phyloP scores from a whole-genome alignment of 2,113 vertebrate species.

The Uria aalge region DNA sequence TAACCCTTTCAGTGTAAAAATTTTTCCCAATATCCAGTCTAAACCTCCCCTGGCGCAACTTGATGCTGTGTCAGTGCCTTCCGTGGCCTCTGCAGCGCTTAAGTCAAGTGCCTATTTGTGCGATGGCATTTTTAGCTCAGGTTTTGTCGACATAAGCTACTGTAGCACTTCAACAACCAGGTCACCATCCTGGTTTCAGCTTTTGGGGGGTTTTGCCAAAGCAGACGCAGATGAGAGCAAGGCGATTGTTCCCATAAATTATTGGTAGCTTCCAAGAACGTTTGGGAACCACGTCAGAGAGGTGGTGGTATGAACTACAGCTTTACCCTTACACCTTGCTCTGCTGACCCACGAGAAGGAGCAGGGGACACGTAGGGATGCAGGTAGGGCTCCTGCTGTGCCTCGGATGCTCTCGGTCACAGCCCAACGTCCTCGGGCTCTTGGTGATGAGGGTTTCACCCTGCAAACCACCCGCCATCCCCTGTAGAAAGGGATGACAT shows the following conservation, averaged over 20 bases:
- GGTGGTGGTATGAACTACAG: neutral
- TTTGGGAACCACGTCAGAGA: neutral
- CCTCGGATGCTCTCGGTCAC: rapidly evolving
- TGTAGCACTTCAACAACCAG: neutral
- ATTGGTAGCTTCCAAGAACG: neutral
- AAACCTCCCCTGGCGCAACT: too few species aligned
- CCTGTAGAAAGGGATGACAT: neutral
- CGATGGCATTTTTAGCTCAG: neutral
- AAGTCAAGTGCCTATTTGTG: neutral
- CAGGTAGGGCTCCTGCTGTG: neutral
- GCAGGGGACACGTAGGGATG: neutral
- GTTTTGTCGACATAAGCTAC: neutral
- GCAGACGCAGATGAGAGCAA: neutral
- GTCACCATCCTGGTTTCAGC: neutral
- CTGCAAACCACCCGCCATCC: neutral
- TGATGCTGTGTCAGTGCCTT: neutral
- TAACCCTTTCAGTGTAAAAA: too few species aligned
- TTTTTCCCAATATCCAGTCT: too few species aligned
- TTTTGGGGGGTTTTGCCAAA: neutral
- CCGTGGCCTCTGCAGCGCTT: neutral
- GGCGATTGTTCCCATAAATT: neutral
- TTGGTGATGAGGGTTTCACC: neutral
- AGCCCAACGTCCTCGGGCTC: neutral
- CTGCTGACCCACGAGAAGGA: neutral
- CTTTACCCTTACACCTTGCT: neutral